Conservation (phyloP, 2,888 invertebrate genomes). For the Azorinus chamasolen region DNA sequence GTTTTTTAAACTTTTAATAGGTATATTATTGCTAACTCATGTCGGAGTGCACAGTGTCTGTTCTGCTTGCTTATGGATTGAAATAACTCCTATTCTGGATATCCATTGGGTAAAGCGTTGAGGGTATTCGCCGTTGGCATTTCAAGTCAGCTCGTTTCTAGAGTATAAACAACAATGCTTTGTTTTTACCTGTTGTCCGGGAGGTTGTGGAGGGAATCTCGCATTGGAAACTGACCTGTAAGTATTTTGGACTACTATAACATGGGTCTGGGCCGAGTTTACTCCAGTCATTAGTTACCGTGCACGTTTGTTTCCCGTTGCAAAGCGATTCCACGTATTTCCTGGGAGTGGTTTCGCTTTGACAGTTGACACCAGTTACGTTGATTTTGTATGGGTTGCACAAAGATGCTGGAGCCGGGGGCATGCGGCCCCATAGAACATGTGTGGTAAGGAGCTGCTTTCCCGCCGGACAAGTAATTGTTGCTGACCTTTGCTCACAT, state of each 20-base stretch:
- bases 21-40: too few species aligned
- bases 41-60: too few species aligned
- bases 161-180: too few species aligned
- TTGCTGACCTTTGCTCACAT: constrained; percentile 57
- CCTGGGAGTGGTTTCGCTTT: constrained; percentile 25
- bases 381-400: constrained; percentile 56
- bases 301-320: constrained; percentile 38
- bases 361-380: constrained; percentile 39
- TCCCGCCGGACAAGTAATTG: constrained; percentile 54
- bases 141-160: too few species aligned
- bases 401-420: constrained; percentile 36
- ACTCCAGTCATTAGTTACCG: constrained; percentile 52
- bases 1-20: too few species aligned
- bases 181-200: constrained; percentile 19
- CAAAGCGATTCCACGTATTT: constrained; percentile 41
- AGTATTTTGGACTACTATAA: constrained; percentile 62
- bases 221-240: constrained; percentile 66
- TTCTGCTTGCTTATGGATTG: too few species aligned
- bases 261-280: constrained; percentile 66
- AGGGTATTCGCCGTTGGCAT: too few species aligned
- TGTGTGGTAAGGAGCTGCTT: constrained; percentile 37
- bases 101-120: too few species aligned
- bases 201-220: constrained; percentile 39
- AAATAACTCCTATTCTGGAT: too few species aligned
- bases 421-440: constrained; percentile 56